Evolutionary conservation across 2,113 vertebrate species (phyloP).

Genomic region (Galemys pyrenaicus): DNA sequence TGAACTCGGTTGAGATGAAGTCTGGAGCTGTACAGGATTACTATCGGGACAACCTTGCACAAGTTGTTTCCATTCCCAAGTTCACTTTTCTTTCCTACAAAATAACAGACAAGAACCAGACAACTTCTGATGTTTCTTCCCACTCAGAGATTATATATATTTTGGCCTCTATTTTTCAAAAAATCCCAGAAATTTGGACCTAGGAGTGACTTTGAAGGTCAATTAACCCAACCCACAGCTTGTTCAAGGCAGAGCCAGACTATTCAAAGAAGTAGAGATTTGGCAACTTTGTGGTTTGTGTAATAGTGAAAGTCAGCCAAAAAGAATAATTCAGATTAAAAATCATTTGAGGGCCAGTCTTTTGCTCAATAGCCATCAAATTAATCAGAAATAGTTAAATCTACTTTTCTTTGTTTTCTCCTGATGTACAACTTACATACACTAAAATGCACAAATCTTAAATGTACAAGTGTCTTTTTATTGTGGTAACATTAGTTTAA

Average conservation of each 20-base stretch:
- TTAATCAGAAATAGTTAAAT: slow-evolving; percentile 55
- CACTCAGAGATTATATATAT: slow-evolving; percentile 58
- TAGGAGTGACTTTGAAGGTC: slow-evolving; percentile 66
- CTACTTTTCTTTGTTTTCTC: background rate
- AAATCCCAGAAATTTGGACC: slow-evolving; percentile 64
- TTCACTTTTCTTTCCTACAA: slow-evolving; percentile 8
- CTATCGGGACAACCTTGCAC: background rate
- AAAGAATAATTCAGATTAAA: slow-evolving; percentile 72
- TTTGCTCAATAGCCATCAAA: slow-evolving; percentile 55
- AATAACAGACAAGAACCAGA: slow-evolving; percentile 47
- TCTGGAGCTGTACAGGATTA: background rate
- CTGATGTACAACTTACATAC: background rate
- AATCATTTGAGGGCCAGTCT: slow-evolving; percentile 59
- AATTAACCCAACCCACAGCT: slow-evolving; percentile 62
- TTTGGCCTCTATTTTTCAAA: slow-evolving; percentile 43
- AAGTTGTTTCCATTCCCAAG: slow-evolving; percentile 34
- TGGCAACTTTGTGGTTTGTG: slow-evolving; percentile 68
- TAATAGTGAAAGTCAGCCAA: slow-evolving; percentile 70
- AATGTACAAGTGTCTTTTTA: background rate
- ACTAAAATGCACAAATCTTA: background rate
- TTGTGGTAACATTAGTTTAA: too few relatives aligned
- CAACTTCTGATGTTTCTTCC: slow-evolving; percentile 36
- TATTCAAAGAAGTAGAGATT: slow-evolving; percentile 70
- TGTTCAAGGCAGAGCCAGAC: slow-evolving; percentile 59
- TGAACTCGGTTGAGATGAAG: slow-evolving; percentile 13